These are phyloP conservation scores for Caenorhabditis doughertyi DNA, from an alignment of 2,888 invertebrate species.

Conservation along the genomic window DNA sequence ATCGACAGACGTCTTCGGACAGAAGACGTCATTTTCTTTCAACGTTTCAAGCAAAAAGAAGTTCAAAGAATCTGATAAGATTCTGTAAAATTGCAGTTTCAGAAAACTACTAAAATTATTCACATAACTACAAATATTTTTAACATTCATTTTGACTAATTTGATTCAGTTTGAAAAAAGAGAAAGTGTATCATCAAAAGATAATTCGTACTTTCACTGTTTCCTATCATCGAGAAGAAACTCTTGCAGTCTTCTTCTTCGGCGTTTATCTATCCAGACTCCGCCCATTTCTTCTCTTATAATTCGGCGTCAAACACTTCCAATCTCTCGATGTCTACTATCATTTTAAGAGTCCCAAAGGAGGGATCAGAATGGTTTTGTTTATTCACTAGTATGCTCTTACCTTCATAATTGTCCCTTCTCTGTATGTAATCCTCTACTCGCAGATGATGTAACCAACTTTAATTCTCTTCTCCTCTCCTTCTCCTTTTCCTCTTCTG, in stretches of 20 bases:
- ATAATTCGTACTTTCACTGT: constrained; percentile 41
- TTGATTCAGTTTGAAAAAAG: neutral
- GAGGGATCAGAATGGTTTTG: neutral
- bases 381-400: constrained; percentile 5
- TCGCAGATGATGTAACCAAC: constrained; percentile 28
- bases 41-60: too few species aligned
- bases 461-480: constrained; percentile 4
- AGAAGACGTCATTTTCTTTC: constrained; percentile 15
- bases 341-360: constrained; percentile 3
- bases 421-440: constrained; percentile 9
- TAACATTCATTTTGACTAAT: too few species aligned
- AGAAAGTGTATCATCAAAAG: constrained; percentile 31
- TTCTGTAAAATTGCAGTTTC: too few species aligned
- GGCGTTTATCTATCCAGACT: constrained; percentile 31
- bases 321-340: neutral
- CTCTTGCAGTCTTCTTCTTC: constrained; percentile 16
- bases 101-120: too few species aligned
- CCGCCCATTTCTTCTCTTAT: constrained; percentile 36
- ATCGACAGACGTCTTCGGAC: constrained; percentile 12
- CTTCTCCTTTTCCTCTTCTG: neutral
- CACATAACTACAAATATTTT: neutral
- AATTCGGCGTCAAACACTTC: constrained; percentile 21
- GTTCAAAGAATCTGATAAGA: too few species aligned
- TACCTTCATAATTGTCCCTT: constrained; percentile 49
- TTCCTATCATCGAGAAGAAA: constrained; percentile 14